Evolutionary conservation across 1,140 invertebrate genomes (phyloP), one percentile per base, ranked within the genome.

Genomic region (Ericerus pela): DNA sequence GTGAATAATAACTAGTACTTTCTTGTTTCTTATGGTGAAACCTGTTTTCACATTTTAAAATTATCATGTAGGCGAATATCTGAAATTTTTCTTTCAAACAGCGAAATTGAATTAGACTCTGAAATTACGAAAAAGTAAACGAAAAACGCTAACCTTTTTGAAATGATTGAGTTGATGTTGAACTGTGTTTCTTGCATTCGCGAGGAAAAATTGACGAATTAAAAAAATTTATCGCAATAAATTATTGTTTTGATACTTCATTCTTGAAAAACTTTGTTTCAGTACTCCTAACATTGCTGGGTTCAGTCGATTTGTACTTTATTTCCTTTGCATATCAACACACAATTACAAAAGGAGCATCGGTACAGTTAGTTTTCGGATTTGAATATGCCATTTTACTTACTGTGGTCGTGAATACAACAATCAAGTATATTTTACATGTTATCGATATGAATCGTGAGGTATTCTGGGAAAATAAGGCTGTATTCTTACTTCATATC

Each of bases 401-500:
- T 24, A 96, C 94, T 2, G 86, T 96, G 63, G 85, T 96, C 16
- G 72, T 89, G 10, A 96, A 96, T 69, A 96, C 95, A 52, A 76
- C 81, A 6, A 87, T 97, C 31, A 99, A 99, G 72, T 99, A 99
- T 70, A 71, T 90, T 14, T 73, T 99, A 4, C 95, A 99, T 70
- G 82, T 88, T 0, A 81, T 96, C 54, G 95, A 97, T 70, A 77
- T 95, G 36, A 85, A 91, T 63, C 90, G 88, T 70, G 92, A 96
- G 65, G 92, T 87, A 58, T 95, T 94, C 5, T 99, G 96, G 96
- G 96, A 99, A 67, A 96, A 93, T 68, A 99, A 99, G 72, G 94
- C 95, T 12, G 93, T 98, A 1, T 97, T 93, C 66, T 71, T 99
- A 14, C 73, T 99, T 0, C 97, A 99, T 64, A 92, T 93, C 14